Percentiles rank a stretch among this genome's conserved stretches.
Evolutionary conservation across 2,113 vertebrate species (phyloP).

Genomic region (Siniperca knerii): DNA sequence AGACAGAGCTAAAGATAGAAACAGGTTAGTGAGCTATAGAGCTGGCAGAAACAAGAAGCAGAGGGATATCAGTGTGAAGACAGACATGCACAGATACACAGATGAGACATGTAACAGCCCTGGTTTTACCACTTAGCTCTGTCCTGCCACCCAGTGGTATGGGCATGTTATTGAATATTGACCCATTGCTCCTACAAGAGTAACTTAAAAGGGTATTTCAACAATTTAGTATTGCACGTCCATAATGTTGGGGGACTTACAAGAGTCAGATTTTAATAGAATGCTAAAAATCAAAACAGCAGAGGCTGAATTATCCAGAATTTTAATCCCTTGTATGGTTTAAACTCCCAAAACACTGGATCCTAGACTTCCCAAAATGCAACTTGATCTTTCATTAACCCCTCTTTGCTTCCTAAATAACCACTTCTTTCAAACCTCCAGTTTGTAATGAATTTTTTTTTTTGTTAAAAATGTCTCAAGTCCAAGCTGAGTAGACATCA

Average conservation of each 20-base stretch:
- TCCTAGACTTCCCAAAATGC: not conserved
- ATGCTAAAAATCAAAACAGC: not conserved
- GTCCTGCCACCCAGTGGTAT: conserved; percentile 27
- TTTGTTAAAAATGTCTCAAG: not conserved
- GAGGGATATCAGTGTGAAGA: not conserved
- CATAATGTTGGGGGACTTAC: not conserved
- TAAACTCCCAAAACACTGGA: not conserved
- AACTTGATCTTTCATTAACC: not conserved
- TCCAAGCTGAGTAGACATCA: not conserved
- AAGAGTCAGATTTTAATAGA: not conserved
- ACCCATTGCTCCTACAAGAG: not conserved
- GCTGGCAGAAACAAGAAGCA: not conserved
- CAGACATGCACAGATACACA: not conserved
- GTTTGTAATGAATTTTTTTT: too few species aligned
- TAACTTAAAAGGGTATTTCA: not conserved
- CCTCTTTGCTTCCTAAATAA: not conserved
- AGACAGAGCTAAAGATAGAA: not conserved
- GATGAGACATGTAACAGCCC: not conserved
- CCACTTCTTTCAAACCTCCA: not conserved
- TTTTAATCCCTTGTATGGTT: not conserved
- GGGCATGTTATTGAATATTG: not conserved
- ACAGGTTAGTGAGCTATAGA: not conserved
- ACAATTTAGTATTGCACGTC: not conserved
- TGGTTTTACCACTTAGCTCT: conserved; percentile 16
- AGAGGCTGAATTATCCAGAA: not conserved